These are phyloP conservation scores for Saiga tatarica DNA, from an alignment of 2,113 vertebrate species.

Conservation along the genomic window DNA sequence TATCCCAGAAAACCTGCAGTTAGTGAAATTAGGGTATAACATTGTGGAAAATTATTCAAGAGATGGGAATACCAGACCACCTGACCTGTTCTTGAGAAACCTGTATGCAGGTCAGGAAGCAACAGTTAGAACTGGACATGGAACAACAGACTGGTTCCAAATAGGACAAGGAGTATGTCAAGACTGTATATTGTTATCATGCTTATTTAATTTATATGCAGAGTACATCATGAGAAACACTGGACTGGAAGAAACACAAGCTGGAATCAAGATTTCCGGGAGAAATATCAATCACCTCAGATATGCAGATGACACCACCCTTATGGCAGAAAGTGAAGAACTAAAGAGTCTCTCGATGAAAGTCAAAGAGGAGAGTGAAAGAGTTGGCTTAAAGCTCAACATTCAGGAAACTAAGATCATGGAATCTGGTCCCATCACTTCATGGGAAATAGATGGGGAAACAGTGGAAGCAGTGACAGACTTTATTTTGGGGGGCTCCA, in stretches of 20 bases:
- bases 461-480: background rate
- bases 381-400: background rate
- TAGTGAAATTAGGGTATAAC: background rate
- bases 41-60: background rate
- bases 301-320: background rate
- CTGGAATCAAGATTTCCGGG: fast-evolving
- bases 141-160: background rate
- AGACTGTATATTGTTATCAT: background rate
- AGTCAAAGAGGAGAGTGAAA: background rate
- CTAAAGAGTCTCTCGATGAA: background rate
- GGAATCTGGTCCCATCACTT: background rate
- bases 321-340: background rate
- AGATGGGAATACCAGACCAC: background rate
- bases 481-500: background rate
- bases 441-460: background rate
- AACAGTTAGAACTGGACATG: background rate
- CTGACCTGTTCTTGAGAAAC: background rate
- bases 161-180: background rate
- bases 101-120: background rate
- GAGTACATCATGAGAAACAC: background rate
- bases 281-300: background rate
- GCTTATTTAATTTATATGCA: background rate
- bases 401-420: background rate
- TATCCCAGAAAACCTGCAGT: background rate
- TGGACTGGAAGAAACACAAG: background rate